Evolutionary conservation across 1,140 invertebrate genomes (phyloP).

Genomic region (Euwallacea similis): DNA sequence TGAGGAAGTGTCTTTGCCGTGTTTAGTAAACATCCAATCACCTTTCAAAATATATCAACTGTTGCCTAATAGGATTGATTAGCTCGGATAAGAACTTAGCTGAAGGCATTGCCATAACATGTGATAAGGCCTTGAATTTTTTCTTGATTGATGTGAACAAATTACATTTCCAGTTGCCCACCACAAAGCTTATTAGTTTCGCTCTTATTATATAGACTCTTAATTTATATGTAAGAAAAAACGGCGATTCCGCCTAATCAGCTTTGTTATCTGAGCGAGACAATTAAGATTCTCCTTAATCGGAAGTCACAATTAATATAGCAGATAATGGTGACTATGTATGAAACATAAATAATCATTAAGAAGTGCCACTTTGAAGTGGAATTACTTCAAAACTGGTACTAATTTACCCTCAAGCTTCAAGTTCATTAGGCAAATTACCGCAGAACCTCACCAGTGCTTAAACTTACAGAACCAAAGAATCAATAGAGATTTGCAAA

Average conservation of each 20-base stretch:
- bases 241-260: neutral
- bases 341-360: slow-evolving; percentile 28
- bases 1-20: neutral
- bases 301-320: slow-evolving; percentile 6
- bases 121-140: neutral
- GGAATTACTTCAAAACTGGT: slow-evolving; percentile 19
- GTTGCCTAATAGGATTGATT: neutral
- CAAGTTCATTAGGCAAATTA: neutral
- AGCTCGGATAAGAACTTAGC: neutral
- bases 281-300: slow-evolving; percentile 12
- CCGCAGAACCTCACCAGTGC: neutral
- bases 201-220: neutral
- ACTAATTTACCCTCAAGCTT: slow-evolving; percentile 11
- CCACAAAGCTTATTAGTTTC: neutral
- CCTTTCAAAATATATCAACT: neutral
- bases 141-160: neutral
- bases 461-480: neutral
- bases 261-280: slow-evolving; percentile 6
- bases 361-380: slow-evolving; percentile 10
- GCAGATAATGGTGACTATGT: neutral
- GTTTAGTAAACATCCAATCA: neutral
- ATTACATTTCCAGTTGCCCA: neutral
- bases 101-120: neutral
- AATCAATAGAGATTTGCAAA: neutral
- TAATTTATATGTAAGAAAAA: neutral